Conservation (phyloP, 2,797 vertebrate species). For the Platalea minor region DNA sequence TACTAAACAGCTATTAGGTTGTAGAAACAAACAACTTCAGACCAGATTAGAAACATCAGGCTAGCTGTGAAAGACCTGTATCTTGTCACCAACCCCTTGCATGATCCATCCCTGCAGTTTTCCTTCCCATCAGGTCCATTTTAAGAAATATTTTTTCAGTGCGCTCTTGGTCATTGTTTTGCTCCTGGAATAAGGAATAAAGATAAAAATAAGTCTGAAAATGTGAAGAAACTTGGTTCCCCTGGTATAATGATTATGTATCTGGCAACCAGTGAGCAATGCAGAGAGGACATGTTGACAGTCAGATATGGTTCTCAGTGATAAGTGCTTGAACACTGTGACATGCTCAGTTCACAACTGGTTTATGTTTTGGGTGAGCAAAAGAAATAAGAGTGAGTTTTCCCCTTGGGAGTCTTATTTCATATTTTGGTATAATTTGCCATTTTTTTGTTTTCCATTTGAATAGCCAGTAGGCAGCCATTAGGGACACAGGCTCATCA, state of each 20-base stretch:
- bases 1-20: background rate
- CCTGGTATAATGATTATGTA: background rate
- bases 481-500: slow-evolving; percentile 44
- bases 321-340: background rate
- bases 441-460: slow-evolving; percentile 60
- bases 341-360: background rate
- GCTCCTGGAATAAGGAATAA: slow-evolving; percentile 4
- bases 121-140: background rate
- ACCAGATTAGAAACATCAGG: background rate
- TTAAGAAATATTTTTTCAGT: background rate
- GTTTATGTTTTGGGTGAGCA: slow-evolving; percentile 32
- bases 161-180: background rate
- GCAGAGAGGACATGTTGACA: background rate
- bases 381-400: slow-evolving; percentile 14
- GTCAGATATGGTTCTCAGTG: background rate
- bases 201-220: slow-evolving; percentile 2
- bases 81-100: background rate
- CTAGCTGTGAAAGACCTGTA: background rate
- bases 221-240: background rate
- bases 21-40: background rate
- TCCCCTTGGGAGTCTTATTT: slow-evolving; percentile 39
- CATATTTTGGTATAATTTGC: slow-evolving; percentile 44
- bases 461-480: slow-evolving; percentile 36
- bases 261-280: background rate
- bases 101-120: background rate